Conservation (phyloP, 2,888 invertebrate species). For the Limenitis camilla region DNA sequence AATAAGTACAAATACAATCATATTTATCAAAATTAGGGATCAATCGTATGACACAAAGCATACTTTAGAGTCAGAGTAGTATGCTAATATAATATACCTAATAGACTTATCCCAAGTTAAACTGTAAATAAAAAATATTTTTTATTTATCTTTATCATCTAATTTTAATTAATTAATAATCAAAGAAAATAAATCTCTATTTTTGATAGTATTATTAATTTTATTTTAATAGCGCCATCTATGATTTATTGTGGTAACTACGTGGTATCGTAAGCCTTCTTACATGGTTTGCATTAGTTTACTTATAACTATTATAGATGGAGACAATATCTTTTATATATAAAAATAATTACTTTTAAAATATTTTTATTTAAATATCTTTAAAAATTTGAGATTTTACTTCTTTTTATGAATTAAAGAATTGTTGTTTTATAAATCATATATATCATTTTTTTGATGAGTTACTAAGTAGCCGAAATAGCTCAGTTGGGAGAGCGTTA, state of each 20-base stretch:
- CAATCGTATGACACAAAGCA: too few species aligned
- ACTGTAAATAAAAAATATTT: too few species aligned
- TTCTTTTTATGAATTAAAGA: neutral
- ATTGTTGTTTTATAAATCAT: conserved; percentile 24
- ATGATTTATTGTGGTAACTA: neutral
- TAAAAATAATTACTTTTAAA: too few species aligned
- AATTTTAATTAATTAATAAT: neutral
- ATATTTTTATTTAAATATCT: neutral
- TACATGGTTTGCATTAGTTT: conserved; percentile 4
- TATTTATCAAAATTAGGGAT: too few species aligned
- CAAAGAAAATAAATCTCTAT: neutral
- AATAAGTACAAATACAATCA: too few species aligned
- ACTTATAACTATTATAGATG: conserved; percentile 4
- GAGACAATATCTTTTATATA: neutral
- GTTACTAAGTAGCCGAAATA: conserved; percentile 66
- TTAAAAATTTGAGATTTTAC: neutral
- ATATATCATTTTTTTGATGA: conserved; percentile 24
- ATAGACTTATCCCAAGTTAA: too few species aligned
- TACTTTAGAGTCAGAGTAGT: too few species aligned
- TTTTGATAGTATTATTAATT: neutral
- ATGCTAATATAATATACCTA: too few species aligned
- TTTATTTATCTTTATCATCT: too few species aligned
- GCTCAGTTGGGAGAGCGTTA: too few species aligned
- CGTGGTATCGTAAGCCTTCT: neutral
- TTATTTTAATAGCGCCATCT: conserved; percentile 30